Percentiles rank a stretch among this genome's conserved stretches.
These are phyloP conservation scores for Apistogramma diplotaenia DNA, from an alignment of 2,113 vertebrate genomes.

Conservation along the genomic window DNA sequence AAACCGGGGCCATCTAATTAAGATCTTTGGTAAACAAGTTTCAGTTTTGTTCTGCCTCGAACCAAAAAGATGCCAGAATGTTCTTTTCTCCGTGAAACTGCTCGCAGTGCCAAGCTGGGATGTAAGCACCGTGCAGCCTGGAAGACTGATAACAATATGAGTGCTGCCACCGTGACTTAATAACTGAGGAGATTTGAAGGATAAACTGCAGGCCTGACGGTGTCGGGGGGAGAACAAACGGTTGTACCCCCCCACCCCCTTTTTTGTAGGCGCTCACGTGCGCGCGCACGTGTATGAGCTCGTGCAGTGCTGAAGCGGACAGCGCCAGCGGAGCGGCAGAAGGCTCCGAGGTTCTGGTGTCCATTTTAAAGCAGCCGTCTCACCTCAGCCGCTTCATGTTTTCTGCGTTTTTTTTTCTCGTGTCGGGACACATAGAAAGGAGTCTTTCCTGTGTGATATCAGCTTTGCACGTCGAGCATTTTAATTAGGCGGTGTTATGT, in stretches of 20 bases:
- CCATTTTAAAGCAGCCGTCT: conserved; percentile 69
- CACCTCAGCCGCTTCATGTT: conserved; percentile 30
- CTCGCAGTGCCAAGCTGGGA: neutral
- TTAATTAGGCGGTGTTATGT: conserved; percentile 51
- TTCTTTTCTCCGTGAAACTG: neutral
- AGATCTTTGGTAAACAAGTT: conserved; percentile 2
- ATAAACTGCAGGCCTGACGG: conserved; percentile 2
- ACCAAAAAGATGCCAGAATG: neutral
- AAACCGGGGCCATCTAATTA: neutral
- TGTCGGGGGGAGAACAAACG: neutral
- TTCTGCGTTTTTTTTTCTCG: neutral
- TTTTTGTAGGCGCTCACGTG: conserved; percentile 8
- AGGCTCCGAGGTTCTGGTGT: conserved; percentile 61
- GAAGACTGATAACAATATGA: neutral
- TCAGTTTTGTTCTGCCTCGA: neutral
- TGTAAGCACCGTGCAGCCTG: neutral
- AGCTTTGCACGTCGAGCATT: conserved; percentile 25
- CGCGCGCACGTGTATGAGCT: neutral
- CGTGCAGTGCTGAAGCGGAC: conserved; percentile 78
- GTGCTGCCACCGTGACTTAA: conserved; percentile 11
- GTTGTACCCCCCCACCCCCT: neutral
- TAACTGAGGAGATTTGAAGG: conserved; percentile 6
- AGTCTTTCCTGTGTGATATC: neutral
- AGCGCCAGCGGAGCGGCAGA: conserved; percentile 67
- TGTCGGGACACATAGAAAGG: neutral